Evolutionary conservation across 2,888 invertebrate genomes (phyloP), one percentile per base, ranked within the genome.

Genomic region (Pristionchus exspectatus): DNA sequence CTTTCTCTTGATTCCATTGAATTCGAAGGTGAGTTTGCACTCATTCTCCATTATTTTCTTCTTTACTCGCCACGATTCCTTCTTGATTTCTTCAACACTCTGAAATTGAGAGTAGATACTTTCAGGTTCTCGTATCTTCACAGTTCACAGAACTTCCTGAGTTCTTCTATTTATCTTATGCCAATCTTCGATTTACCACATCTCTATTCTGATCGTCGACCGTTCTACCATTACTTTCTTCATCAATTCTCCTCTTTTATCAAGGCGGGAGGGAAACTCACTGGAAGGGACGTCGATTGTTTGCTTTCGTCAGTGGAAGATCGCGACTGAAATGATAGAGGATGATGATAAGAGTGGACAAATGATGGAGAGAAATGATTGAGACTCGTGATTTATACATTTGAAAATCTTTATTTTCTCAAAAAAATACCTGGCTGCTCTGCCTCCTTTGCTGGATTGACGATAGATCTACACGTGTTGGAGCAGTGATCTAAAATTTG

Each of bases 21-120:
- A 85, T 18, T 85, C 84, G 9, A 85, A 85, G 1, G 84, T 85
- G 30, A 85, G 38, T 85, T 59, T 85, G 59, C 56, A 56, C 21
- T 85, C 84, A n/a, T 59, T 85, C 56, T 85, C 84, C 59, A 56
- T 33, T 59, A 85, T 59, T 59, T 21, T 59, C 59, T 30, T 85
- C 24, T 56, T 56, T 2, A 85, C 59, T 33, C 84, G 12, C 33
- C 33, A 59, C 33, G 56, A 56, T 30, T 85, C 59, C 33, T 85
- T 85, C 59, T 85, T 85, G 33, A 85, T 50, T 21, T 85, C 84
- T 14, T 85, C 84, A 21, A 85, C 10, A 7, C 21, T 59, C 84
- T 85, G 84, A 4, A 85, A 85, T 54, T 54, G 9, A 59, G n/a
- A 77, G 9, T 77, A 10, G n/a, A 27, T 12, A 27, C 30, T 69